These are phyloP conservation scores for Drosophila rhopaloa DNA, from an alignment of 1,140 invertebrate species.

Conservation along the genomic window DNA sequence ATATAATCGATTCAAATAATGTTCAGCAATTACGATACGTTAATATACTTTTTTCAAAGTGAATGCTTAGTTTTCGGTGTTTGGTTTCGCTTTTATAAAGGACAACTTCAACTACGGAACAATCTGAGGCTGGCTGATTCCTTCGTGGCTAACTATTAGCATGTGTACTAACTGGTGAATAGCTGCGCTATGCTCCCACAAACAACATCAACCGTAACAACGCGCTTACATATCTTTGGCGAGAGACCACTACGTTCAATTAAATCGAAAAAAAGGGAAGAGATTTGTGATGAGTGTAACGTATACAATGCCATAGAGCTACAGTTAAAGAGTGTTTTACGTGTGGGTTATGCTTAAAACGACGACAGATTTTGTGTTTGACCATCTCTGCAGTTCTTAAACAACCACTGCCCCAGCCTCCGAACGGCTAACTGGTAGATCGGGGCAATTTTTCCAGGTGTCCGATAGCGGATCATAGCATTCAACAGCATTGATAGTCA, in stretches of 20 bases:
- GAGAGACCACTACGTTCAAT: slow-evolving; percentile 62
- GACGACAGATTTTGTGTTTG: slow-evolving; percentile 37
- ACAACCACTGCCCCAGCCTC: slow-evolving; percentile 91
- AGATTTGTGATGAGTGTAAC: slow-evolving; percentile 57
- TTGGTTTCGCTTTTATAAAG: slow-evolving; percentile 37
- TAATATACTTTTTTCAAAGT: slow-evolving; percentile 46
- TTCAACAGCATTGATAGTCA: slow-evolving; percentile 92
- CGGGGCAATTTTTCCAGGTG: slow-evolving; percentile 90
- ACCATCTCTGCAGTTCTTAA: slow-evolving; percentile 70
- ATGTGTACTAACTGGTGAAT: slow-evolving; percentile 57
- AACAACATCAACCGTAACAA: slow-evolving; percentile 58
- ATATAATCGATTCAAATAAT: slow-evolving; percentile 55
- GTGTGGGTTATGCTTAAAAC: slow-evolving; percentile 46
- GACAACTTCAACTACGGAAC: slow-evolving; percentile 57
- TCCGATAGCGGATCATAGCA: slow-evolving; percentile 92
- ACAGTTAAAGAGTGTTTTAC: slow-evolving; percentile 39
- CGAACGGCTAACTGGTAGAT: slow-evolving; percentile 92
- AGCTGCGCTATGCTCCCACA: slow-evolving; percentile 67
- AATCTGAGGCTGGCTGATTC: slow-evolving; percentile 54
- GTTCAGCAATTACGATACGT: slow-evolving; percentile 80
- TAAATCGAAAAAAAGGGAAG: slow-evolving; percentile 44
- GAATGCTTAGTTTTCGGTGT: slow-evolving; percentile 37
- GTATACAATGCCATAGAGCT: slow-evolving; percentile 69
- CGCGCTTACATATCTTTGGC: slow-evolving; percentile 56
- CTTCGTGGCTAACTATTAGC: slow-evolving; percentile 60